Evolutionary conservation across 2,113 vertebrate genomes (phyloP), one percentile per base, ranked within the genome.

Genomic region (Scomber japonicus): DNA sequence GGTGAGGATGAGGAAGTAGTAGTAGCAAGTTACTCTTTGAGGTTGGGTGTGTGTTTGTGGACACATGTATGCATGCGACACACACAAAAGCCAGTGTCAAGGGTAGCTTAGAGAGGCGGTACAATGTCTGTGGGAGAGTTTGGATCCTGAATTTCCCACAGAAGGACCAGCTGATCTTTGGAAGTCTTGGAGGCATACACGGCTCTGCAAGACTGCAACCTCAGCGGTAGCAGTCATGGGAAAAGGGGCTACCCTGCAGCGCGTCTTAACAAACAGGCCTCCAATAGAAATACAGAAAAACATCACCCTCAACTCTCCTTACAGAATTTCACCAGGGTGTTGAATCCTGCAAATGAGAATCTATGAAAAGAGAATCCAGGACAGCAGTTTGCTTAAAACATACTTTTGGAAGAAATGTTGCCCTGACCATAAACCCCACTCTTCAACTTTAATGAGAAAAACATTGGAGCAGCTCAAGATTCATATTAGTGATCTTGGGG

Each of bases 141-240:
- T 78, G 74, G 88, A 92, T 81, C 56, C 62, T 17, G 67, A 81
- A 21, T 72, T 89, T 92, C 91, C 80, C 90, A 89, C 81, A 71
- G 60, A 84, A 83, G 45, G 71, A 64, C 69, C 40, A 8, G 40
- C 53, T 49, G 72, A 84, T 85, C 81, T 60, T 19, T 48, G 27
- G 13, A 86, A 71, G 72, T 76, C 74, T 77, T 61, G 31, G 66
- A 82, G 55, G 57, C 45, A 53, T 24, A 57, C 45, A 15, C 10
- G 12, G 60, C 31, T 56, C 19, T 27, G 40, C 68, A 61, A 68
- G 65, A 81, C n/a, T 77, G 77, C 78, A 85, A 31, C 62, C 64
- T 90, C 78, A 80, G 83, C 67, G 11, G 67, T 50, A 45, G 68
- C 21, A 67, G 62, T 24, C n/a, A 3, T 86, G 88, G 80, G 85